These are phyloP conservation scores for Momotus momota DNA, from an alignment of 2,797 vertebrate species.

Conservation along the genomic window DNA sequence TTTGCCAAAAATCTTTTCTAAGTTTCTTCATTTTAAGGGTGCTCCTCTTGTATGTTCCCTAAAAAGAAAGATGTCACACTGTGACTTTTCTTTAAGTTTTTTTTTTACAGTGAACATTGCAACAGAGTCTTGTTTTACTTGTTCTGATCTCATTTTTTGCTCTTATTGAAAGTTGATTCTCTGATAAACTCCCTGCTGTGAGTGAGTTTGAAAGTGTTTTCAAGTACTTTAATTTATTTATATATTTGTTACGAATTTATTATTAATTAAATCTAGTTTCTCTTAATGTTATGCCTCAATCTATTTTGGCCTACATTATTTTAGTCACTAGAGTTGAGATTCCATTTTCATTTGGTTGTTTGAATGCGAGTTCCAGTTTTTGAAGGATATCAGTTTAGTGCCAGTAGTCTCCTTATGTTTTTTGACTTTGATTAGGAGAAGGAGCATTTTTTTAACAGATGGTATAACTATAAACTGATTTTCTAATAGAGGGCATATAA, in stretches of 20 bases:
- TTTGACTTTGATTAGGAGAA: not conserved
- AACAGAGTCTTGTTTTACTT: not conserved
- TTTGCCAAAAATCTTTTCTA: not conserved
- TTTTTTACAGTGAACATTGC: not conserved
- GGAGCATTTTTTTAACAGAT: not conserved
- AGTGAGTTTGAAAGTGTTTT: not conserved
- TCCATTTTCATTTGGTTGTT: not conserved
- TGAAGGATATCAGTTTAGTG: not conserved
- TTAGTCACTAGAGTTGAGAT: fast-evolving
- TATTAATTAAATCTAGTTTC: not conserved
- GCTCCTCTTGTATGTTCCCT: not conserved
- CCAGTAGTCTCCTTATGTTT: not conserved
- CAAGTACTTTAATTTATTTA: not conserved
- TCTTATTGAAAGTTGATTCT: not conserved
- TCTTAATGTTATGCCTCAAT: not conserved
- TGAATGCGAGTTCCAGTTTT: not conserved
- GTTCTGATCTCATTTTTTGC: not conserved
- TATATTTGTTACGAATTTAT: not conserved
- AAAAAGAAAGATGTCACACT: not conserved
- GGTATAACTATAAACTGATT: fast-evolving
- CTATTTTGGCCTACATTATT: not conserved
- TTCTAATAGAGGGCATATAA: not conserved
- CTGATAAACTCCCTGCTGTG: not conserved
- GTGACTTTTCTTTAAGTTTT: not conserved
- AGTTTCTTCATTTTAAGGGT: not conserved